Base-by-base conservation (phyloP, 2,888 invertebrate species). In the Luffia ferchaultella region DNA sequence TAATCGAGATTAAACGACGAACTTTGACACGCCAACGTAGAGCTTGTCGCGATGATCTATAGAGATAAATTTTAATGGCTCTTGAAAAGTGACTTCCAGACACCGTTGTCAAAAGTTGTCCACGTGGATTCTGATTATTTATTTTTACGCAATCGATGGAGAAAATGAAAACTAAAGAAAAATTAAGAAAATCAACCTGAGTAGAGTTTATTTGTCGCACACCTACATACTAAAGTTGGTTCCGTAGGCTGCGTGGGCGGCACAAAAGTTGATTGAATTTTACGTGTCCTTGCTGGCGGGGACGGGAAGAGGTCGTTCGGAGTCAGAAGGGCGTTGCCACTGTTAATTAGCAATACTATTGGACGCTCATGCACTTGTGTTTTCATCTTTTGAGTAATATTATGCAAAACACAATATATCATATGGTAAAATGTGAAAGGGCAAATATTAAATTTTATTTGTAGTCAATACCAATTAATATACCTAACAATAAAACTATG, bases 221-320 rank as follows among this genome's bases (percentile, higher is more conserved):
- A 42, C 42, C 45, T 52, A 52, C 43, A 20, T 41, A 17, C 51
- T 19, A 20, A 18, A 45, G 48, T 16, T 18, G 7, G 20, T 15
- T 1, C 43, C 20, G 16, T 19, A 16, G 18, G 49, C 20, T 19
- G 46, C 52, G 46, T 40, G 52, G 52, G 16, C 42, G 48, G 45
- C 42, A 50, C 50, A 52, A 52, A 50, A 52, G 48, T 52, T 52
- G 50, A 52, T 52, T 52, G 50, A 48, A 48, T 50, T 42, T 45
- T 30, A 30, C 30, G 49, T 49, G 43, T n/a, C 43, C 5, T 12
- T 30, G 3, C 5, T 12, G 3, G 3, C 5, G 5, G 30, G 30
- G 30, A 30, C 3, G 5, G 30, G 30, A 30, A 30, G 30, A 30
- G 30, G 30, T 30, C 30, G 30, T 30, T 30, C 30, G 30, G 30